These are phyloP conservation scores for Siniperca knerii DNA, from an alignment of 2,113 vertebrate species.

Conservation along the genomic window DNA sequence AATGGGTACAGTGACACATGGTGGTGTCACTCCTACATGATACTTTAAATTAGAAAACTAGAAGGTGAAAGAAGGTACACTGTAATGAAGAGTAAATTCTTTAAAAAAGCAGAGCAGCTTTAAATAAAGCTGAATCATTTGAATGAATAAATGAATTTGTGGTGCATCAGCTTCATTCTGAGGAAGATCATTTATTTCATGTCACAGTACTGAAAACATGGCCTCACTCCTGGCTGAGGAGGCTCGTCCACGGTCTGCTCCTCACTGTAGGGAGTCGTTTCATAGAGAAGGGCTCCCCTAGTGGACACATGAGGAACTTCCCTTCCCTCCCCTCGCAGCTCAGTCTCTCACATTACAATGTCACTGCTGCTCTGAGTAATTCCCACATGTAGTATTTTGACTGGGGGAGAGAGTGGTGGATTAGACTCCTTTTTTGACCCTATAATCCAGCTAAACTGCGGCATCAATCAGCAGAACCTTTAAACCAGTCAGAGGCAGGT, in stretches of 20 bases:
- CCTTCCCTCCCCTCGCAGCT: not conserved
- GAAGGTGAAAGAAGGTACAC: not conserved
- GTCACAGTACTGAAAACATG: not conserved
- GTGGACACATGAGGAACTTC: slow-evolving; percentile 35
- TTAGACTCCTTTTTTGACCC: slow-evolving; percentile 41
- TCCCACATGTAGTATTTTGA: slow-evolving; percentile 35
- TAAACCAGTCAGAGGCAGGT: slow-evolving; percentile 32
- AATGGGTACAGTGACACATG: not conserved
- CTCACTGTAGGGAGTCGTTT: slow-evolving; percentile 37
- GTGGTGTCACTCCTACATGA: not conserved
- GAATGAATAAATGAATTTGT: not conserved
- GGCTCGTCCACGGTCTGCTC: not conserved
- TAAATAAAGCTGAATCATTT: not conserved
- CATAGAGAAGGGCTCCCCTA: slow-evolving; percentile 74
- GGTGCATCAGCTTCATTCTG: not conserved
- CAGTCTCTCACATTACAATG: not conserved
- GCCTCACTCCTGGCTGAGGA: not conserved
- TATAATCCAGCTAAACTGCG: slow-evolving; percentile 59
- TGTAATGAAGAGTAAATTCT: not conserved
- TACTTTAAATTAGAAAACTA: not conserved
- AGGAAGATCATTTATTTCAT: not conserved
- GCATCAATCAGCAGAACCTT: slow-evolving; percentile 51
- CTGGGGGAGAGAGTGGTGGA: slow-evolving; percentile 31
- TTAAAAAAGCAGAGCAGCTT: not conserved
- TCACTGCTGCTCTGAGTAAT: slow-evolving; percentile 29